Evolutionary conservation across 1,140 invertebrate genomes (phyloP).

Genomic region (Leptonema lineaticorne): DNA sequence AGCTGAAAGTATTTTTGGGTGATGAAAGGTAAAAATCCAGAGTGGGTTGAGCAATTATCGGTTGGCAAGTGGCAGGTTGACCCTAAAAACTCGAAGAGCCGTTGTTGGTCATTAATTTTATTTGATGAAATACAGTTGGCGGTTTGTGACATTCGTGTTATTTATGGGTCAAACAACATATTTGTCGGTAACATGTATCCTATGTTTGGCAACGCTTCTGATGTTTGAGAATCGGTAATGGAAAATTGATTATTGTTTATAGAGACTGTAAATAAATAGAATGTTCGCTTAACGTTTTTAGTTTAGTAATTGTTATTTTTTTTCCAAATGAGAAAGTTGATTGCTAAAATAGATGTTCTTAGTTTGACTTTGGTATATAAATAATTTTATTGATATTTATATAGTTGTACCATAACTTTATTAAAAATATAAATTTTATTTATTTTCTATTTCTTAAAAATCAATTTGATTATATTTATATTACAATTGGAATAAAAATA

Average conservation of each 20-base stretch:
- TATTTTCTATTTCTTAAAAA: too few relatives aligned
- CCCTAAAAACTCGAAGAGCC: slow-evolving; percentile 11
- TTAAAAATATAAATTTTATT: too few relatives aligned
- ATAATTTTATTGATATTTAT: too few relatives aligned
- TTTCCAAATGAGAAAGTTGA: too few relatives aligned
- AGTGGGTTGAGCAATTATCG: neutral
- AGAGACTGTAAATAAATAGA: too few relatives aligned
- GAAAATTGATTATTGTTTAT: neutral
- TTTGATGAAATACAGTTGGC: slow-evolving; percentile 9
- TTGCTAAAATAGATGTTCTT: too few relatives aligned
- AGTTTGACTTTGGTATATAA: too few relatives aligned
- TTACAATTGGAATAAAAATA: too few relatives aligned
- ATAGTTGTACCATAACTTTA: too few relatives aligned
- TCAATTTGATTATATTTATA: too few relatives aligned
- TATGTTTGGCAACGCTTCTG: neutral
- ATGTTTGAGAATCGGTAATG: neutral
- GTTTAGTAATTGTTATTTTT: too few relatives aligned
- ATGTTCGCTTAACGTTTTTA: too few relatives aligned
- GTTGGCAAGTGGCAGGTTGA: neutral
- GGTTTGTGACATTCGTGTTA: slow-evolving; percentile 2
- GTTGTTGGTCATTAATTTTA: slow-evolving; percentile 11
- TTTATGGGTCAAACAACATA: slow-evolving; percentile 1
- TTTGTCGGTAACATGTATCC: neutral
- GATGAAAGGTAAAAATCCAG: neutral
- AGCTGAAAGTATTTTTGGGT: neutral